Percentiles rank a stretch among this genome's conserved stretches.
These are phyloP conservation scores for Emys orbicularis DNA, from an alignment of 2,797 vertebrate species.

Conservation along the genomic window DNA sequence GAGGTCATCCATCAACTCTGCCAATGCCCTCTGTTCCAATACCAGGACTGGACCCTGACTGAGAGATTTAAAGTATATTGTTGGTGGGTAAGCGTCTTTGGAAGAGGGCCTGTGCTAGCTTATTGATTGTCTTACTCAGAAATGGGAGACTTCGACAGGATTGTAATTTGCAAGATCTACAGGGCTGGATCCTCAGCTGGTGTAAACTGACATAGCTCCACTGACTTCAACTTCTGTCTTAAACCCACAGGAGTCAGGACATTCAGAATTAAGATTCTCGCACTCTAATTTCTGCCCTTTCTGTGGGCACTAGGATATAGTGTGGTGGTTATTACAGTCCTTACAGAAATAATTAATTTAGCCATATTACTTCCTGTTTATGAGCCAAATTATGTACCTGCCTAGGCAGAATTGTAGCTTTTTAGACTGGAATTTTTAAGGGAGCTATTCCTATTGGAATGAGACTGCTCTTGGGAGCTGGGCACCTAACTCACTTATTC, in stretches of 20 bases:
- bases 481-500: not conserved
- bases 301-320: not conserved
- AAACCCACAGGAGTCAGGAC: not conserved
- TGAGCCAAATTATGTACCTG: not conserved
- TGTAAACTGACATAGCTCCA: not conserved
- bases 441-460: not conserved
- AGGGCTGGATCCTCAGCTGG: accelerated
- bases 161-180: not conserved
- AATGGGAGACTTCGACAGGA: not conserved
- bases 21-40: not conserved
- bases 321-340: not conserved
- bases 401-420: not conserved
- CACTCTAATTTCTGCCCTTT: not conserved
- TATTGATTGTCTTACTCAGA: not conserved
- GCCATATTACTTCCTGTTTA: not conserved
- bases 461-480: not conserved
- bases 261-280: not conserved
- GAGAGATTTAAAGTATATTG: not conserved
- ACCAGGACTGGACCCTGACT: not conserved
- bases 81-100: not conserved
- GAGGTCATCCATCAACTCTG: not conserved
- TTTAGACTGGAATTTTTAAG: conserved; percentile 16
- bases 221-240: not conserved
- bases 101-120: not conserved
- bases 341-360: not conserved